Evolutionary conservation across 2,888 invertebrate species (phyloP), one percentile per base, ranked within the genome.

Genomic region (Notodonta dromedarius): DNA sequence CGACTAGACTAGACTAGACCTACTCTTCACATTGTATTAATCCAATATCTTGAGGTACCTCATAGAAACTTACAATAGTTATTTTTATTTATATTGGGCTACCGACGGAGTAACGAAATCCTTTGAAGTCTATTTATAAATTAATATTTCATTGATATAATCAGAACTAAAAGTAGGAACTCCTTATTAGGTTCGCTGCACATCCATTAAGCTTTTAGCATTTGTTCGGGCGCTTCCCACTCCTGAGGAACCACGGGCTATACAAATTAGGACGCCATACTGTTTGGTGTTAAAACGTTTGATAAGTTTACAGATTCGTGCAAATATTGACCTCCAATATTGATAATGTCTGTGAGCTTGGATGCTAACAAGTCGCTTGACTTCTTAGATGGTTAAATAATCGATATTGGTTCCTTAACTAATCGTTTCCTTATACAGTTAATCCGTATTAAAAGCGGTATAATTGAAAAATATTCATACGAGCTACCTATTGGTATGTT

Each of bases 281-380:
- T 89, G 84, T 90, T 90, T 86, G 90, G 90, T 89, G 89, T 87
- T 89, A 90, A 91, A 91, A 89, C 81, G 85, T 83, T 79, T 82
- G 83, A 89, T 86, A 85, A 85, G 83, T 89, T 83, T 86, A 88
- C 87, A 84, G 86, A 88, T 88, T 86, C 84, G 78, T 80, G 85
- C 85, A 88, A 92, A 92, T 87, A 90, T 87, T 86, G 67, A 78
- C 69, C 60, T 76, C 79, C 75, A 86, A 85, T 90, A 87, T 91
- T 92, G 87, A 86, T 83, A 73, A 80, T 84, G 89, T 88, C 89
- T 88, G 87, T 81, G 77, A 80, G 82, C 79, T 80, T 72, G 77
- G 75, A 83, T 82, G 82, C 80, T 85, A 86, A 84, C 80, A 81
- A 84, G 74, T 78, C 77, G 70, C 78, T 75, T 81, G 80, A 85